These are phyloP conservation scores for Dryomyza anilis DNA, from an alignment of 2,888 invertebrate species.

Conservation along the genomic window DNA sequence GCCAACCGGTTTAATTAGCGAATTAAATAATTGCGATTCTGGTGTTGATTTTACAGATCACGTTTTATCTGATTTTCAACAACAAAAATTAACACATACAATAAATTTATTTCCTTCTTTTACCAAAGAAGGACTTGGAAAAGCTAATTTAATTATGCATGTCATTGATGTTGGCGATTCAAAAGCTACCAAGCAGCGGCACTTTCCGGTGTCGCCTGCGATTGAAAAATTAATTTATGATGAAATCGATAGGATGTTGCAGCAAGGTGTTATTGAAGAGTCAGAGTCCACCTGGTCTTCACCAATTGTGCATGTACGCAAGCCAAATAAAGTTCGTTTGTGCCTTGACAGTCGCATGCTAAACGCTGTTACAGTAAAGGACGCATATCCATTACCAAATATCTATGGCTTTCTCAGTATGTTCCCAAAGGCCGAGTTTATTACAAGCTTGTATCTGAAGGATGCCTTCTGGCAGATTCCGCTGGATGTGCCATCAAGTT, in stretches of 20 bases:
- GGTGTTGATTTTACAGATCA: too few species aligned
- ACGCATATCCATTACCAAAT: slow-evolving; percentile 23
- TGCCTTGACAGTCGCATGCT: slow-evolving; percentile 19
- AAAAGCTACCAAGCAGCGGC: slow-evolving; percentile 14
- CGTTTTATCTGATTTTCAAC: too few species aligned
- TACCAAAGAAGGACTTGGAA: not conserved
- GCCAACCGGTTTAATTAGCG: too few species aligned
- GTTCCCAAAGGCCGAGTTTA: not conserved
- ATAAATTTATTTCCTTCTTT: slow-evolving; percentile 5
- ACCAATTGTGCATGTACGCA: slow-evolving; percentile 7
- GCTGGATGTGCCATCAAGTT: not conserved
- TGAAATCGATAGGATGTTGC: slow-evolving; percentile 26
- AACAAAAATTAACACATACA: too few species aligned
- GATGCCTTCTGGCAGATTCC: not conserved
- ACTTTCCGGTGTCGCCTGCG: slow-evolving; percentile 25
- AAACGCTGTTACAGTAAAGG: slow-evolving; percentile 16
- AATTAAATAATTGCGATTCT: too few species aligned
- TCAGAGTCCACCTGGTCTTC: slow-evolving; percentile 27
- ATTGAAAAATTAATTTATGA: slow-evolving; percentile 18
- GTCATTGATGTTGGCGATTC: slow-evolving; percentile 6
- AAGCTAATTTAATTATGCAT: too few species aligned
- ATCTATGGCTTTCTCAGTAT: slow-evolving; percentile 12
- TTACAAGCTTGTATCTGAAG: slow-evolving; percentile 6
- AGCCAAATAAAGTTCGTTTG: slow-evolving; percentile 18
- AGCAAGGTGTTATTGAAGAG: slow-evolving; percentile 40